These are phyloP conservation scores for Cettia cetti DNA, from an alignment of 2,113 vertebrate genomes.

Conservation along the genomic window DNA sequence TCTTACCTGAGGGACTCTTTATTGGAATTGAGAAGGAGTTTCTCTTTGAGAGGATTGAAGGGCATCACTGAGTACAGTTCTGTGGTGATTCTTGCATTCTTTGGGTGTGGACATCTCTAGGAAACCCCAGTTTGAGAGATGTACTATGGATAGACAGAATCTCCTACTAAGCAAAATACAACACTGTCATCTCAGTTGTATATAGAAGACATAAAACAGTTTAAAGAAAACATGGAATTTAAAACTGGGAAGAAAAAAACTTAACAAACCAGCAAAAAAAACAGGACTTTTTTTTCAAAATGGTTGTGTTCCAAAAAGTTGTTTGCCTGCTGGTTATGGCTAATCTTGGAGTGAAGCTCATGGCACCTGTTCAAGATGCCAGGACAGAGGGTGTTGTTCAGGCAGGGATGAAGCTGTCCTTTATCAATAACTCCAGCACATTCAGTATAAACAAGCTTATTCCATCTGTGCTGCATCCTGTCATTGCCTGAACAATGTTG, in stretches of 20 bases:
- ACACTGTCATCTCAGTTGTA: background rate
- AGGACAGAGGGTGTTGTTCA: slow-evolving; percentile 32
- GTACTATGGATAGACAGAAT: background rate
- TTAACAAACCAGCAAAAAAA: background rate
- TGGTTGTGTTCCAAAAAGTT: background rate
- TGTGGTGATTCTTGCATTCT: background rate
- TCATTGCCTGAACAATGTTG: slow-evolving; percentile 43
- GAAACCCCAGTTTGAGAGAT: background rate
- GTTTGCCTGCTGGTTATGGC: background rate
- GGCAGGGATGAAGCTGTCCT: slow-evolving; percentile 1
- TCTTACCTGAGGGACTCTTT: background rate
- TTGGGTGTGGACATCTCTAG: background rate
- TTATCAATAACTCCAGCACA: background rate
- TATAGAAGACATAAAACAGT: background rate
- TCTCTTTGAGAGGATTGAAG: background rate
- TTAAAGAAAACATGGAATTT: background rate
- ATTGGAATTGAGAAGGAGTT: background rate
- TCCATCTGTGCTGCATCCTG: slow-evolving; percentile 66
- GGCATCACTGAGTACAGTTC: background rate
- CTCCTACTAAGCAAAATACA: background rate
- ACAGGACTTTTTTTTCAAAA: background rate
- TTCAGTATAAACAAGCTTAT: slow-evolving; percentile 33
- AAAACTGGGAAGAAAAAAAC: background rate
- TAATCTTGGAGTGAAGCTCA: background rate
- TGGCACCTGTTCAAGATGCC: background rate